These are phyloP conservation scores for Anguilla megastoma DNA, from an alignment of 2,797 vertebrate species.

Conservation along the genomic window DNA sequence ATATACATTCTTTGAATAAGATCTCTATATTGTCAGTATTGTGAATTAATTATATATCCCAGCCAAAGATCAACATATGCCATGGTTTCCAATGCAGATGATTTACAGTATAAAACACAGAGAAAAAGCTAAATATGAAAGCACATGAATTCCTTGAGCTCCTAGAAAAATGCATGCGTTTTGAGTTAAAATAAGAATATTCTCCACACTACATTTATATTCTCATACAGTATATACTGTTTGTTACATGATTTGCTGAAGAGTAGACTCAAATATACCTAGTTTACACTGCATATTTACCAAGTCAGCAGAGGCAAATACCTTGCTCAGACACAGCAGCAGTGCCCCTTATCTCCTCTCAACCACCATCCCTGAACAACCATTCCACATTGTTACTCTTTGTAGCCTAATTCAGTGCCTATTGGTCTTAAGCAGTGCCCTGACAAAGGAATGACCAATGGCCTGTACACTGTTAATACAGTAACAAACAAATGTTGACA, in stretches of 20 bases:
- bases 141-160: background rate
- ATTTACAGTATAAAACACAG: background rate
- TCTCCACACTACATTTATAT: background rate
- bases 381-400: background rate
- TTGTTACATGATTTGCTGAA: background rate
- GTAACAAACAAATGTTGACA: background rate
- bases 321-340: background rate
- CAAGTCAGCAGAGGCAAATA: background rate
- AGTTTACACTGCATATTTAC: conserved; percentile 10
- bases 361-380: background rate
- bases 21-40: background rate
- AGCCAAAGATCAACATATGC: conserved; percentile 5
- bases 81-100: background rate
- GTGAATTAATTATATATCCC: conserved; percentile 1
- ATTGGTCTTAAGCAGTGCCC: background rate
- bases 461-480: background rate
- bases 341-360: no score
- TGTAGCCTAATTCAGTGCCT: background rate
- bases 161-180: conserved; percentile 1
- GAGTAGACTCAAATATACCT: background rate
- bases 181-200: background rate
- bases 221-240: background rate
- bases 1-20: conserved; percentile 28
- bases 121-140: background rate
- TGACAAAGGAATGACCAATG: background rate